Base-by-base conservation (phyloP, 2,888 invertebrate species). In the Callyntrura guangdongensis region DNA sequence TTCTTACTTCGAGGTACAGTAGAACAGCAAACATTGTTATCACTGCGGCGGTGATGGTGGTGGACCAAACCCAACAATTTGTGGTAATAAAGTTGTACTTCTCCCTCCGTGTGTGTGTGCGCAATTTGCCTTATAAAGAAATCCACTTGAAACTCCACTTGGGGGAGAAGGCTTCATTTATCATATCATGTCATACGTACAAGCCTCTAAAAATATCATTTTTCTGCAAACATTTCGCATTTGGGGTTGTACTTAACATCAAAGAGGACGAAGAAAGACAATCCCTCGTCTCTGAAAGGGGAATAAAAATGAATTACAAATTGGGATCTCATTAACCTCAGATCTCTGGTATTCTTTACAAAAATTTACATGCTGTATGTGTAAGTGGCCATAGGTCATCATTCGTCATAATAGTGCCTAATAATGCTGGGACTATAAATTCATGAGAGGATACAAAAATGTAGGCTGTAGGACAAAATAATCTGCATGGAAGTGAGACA, bases 321-420 rank as follows among this genome's bases (percentile, higher is more conserved):
- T 86, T 90, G 82, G 69, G 90, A 90, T 90, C 90, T 90, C 86
- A 90, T 90, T 90, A 90, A 90, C 90, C 90, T 82, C 69, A 56
- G 49, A 85, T 88, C 14, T 77, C 53, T 64, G 20, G 74, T 82
- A 45, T 83, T 59, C 22, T 59, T 74, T 83, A n/a, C 49, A 83
- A 49, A 82, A 83, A 89, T 83, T 74, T 89, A 72, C 89, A 89
- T 82, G 61, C 17, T 25, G 20, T 36, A 81, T 14, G n/a, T 49
- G n/a, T 45, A 61, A 82, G n/a, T 49, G 47, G 20, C 82, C 82
- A 83, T 64, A 47, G 64, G 82, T 83, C 82, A 61, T 61, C 79
- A 81, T 67, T 67, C 83, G 83, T 83, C 64, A 69, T 64, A 64
- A 83, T 67, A 49, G 72, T 36, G 6, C 36, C 36, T 67, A 20